Percentiles rank a stretch among this genome's conserved stretches.
These are phyloP conservation scores for Lophotis ruficrista DNA, from an alignment of 2,113 vertebrate species.

Conservation along the genomic window DNA sequence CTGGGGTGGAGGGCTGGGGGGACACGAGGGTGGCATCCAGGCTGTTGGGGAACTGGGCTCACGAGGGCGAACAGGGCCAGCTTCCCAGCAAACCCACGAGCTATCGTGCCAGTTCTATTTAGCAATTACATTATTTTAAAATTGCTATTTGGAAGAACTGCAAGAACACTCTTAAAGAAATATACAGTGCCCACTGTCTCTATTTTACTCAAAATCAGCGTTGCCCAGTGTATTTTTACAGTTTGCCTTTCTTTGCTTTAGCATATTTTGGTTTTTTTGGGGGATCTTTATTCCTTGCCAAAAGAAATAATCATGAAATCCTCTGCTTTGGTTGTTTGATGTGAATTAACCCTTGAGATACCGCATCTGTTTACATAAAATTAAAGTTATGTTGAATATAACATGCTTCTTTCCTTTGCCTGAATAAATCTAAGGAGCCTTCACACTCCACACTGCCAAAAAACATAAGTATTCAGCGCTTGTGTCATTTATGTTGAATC, in stretches of 20 bases:
- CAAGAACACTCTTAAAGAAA: rapidly evolving
- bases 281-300: background rate
- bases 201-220: background rate
- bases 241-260: background rate
- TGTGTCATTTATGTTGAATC: rapidly evolving
- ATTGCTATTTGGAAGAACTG: background rate
- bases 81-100: background rate
- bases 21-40: rapidly evolving
- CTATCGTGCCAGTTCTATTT: too few relatives aligned
- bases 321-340: background rate
- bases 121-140: rapidly evolving
- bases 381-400: rapidly evolving
- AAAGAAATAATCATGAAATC: background rate
- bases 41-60: background rate
- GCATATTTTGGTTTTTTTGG: rapidly evolving
- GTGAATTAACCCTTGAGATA: background rate
- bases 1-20: background rate
- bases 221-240: rapidly evolving
- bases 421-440: background rate
- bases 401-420: background rate
- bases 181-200: rapidly evolving
- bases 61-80: background rate
- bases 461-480: rapidly evolving
- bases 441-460: background rate
- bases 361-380: background rate